Conservation (phyloP, 1,140 invertebrate species). For the Neodiprion lecontei region DNA sequence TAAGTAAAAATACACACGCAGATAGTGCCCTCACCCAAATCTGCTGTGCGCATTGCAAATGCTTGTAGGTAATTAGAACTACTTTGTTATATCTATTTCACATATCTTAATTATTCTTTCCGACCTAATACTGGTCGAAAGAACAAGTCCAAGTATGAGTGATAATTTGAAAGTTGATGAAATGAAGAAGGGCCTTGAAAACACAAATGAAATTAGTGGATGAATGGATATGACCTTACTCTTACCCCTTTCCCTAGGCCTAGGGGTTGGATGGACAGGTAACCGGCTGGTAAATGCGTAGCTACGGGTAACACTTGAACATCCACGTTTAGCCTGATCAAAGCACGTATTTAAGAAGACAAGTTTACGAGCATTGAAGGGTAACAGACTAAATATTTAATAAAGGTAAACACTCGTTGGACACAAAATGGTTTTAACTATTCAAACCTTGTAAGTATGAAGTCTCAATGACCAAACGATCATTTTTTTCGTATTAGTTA, state of each 20-base stretch:
- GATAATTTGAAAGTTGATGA: neutral
- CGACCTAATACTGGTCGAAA: neutral
- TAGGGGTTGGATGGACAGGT: slow-evolving; percentile 87
- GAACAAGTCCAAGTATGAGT: neutral
- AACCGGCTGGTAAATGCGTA: slow-evolving; percentile 82
- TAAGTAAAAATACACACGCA: no score
- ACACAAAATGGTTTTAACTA: neutral
- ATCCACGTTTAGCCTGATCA: slow-evolving; percentile 58
- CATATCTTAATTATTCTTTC: slow-evolving; percentile 18
- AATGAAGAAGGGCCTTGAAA: neutral
- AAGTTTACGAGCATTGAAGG: neutral
- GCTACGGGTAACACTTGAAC: slow-evolving; percentile 84
- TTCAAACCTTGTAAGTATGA: slow-evolving; percentile 12
- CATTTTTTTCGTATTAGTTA: slow-evolving; percentile 14
- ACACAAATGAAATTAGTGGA: slow-evolving; percentile 13
- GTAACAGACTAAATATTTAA: neutral
- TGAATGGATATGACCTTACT: slow-evolving; percentile 31
- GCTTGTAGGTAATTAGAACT: no score
- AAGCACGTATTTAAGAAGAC: slow-evolving; percentile 19
- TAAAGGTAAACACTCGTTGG: neutral
- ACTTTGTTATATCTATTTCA: no score
- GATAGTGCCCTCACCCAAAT: no score
- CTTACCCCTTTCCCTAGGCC: slow-evolving; percentile 89
- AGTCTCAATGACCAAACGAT: slow-evolving; percentile 14
- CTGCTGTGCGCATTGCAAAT: no score